Percentiles rank a stretch among this genome's conserved stretches.
phyloP scores from a whole-genome alignment of 2,113 vertebrate genomes.

The Bambusicola thoracicus region DNA sequence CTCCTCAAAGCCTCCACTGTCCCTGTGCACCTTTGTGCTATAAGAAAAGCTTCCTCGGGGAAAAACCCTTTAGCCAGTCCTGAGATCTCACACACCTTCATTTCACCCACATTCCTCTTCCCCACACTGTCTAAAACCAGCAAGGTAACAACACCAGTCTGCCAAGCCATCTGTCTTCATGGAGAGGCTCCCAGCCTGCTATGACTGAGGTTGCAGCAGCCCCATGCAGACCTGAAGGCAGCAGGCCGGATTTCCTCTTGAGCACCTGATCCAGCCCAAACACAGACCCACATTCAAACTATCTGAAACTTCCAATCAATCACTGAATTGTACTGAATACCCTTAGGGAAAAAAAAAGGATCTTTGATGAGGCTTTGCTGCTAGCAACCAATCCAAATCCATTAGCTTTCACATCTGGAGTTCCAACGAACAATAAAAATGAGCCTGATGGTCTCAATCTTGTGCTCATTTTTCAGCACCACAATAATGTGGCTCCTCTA shows the following conservation, averaged over 20 bases:
- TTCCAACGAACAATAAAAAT: constrained; percentile 77
- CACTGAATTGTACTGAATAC: constrained; percentile 77
- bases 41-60: neutral
- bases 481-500: constrained; percentile 75
- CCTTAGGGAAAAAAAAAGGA: constrained; percentile 74
- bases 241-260: constrained; percentile 61
- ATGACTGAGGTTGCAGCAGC: constrained; percentile 36
- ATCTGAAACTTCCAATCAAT: constrained; percentile 75
- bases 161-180: neutral
- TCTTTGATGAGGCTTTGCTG: constrained; percentile 77
- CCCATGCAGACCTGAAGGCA: neutral
- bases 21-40: neutral
- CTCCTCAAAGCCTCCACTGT: neutral
- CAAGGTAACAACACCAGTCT: neutral
- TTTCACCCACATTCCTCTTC: neutral
- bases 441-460: constrained; percentile 79
- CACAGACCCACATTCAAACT: constrained; percentile 68
- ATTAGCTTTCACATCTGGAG: constrained; percentile 81
- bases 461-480: constrained; percentile 80
- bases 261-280: constrained; percentile 49
- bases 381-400: constrained; percentile 78
- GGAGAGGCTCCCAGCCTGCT: constrained; percentile 18
- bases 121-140: neutral
- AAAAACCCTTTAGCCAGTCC: neutral
- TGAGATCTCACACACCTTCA: neutral